A percentile compares a stretch with the other conserved stretches of the same genome.
phyloP scores from a whole-genome alignment of 2,888 invertebrate genomes.

The Eupithecia subumbrata region DNA sequence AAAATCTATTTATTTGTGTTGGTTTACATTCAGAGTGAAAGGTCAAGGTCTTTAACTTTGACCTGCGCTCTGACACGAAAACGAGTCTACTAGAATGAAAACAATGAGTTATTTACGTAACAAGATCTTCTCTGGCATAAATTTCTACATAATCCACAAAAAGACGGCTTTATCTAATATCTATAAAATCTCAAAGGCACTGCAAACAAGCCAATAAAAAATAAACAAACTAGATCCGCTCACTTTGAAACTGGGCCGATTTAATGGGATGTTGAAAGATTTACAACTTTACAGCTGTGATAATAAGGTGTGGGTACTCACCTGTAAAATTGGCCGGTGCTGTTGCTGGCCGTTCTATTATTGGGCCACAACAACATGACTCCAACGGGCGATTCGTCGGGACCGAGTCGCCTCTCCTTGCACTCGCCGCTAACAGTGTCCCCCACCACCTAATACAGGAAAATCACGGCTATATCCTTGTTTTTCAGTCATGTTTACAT shows the following conservation, averaged over 20 bases:
- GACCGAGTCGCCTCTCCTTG: constrained; percentile 94
- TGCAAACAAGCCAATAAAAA: constrained; percentile 25
- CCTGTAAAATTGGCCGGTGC: constrained; percentile 81
- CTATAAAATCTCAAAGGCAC: constrained; percentile 17
- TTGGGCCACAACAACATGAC: constrained; percentile 93
- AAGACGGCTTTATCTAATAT: constrained; percentile 7
- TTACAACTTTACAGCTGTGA: constrained; percentile 20
- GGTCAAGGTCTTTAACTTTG: constrained; percentile 21
- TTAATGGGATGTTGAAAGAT: constrained; percentile 27
- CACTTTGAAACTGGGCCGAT: constrained; percentile 15
- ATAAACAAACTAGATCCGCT: constrained; percentile 27
- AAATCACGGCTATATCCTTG: constrained; percentile 32
- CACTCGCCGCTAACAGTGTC: constrained; percentile 95
- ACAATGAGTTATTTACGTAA: constrained; percentile 14
- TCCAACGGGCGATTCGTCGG: constrained; percentile 91
- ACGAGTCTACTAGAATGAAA: constrained; percentile 8
- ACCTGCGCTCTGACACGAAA: constrained; percentile 12
- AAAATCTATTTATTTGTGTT: constrained; percentile 4
- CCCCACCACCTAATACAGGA: constrained; percentile 86
- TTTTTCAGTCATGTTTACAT: constrained; percentile 25
- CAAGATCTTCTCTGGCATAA: constrained; percentile 10
- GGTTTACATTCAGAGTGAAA: constrained; percentile 8
- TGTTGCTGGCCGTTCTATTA: constrained; percentile 68
- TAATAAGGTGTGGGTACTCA: constrained; percentile 43
- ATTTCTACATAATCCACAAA: constrained; percentile 9